phyloP scores from a whole-genome alignment of 2,113 vertebrate genomes.

The Ondatra zibethicus region DNA sequence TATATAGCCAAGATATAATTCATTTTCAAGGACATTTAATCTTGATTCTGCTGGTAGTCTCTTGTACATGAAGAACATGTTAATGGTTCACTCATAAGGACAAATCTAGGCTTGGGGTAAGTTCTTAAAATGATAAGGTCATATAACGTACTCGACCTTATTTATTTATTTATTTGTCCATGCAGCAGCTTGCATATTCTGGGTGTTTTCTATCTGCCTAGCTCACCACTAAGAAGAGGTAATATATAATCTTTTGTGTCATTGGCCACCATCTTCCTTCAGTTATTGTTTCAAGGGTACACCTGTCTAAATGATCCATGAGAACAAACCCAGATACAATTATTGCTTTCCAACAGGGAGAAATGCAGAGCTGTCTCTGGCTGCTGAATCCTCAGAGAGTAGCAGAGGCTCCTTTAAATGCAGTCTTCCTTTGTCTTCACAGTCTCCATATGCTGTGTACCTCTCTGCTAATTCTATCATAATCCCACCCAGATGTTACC shows the following conservation, averaged over 20 bases:
- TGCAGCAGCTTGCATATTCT: background rate
- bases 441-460: slow-evolving; percentile 64
- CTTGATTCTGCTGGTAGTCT: background rate
- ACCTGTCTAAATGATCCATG: slow-evolving; percentile 45
- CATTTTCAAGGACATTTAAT: background rate
- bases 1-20: background rate
- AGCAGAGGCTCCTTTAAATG: slow-evolving; percentile 51
- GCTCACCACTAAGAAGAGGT: background rate
- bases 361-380: slow-evolving; percentile 38
- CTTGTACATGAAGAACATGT: background rate
- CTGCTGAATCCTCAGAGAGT: slow-evolving; percentile 53
- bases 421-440: slow-evolving; percentile 61
- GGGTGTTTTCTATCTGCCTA: background rate
- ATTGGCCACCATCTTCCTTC: slow-evolving; percentile 1
- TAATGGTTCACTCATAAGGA: background rate
- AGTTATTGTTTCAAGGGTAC: slow-evolving; percentile 14
- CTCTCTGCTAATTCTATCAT: slow-evolving; percentile 70
- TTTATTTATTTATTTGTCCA: background rate
- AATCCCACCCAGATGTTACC: slow-evolving; percentile 72
- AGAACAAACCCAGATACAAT: slow-evolving; percentile 50
- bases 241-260: background rate
- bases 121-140: background rate
- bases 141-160: background rate
- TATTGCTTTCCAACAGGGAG: slow-evolving; percentile 20
- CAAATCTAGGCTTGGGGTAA: background rate